phyloP scores from a whole-genome alignment of 2,113 vertebrate species.

The Enhydra lutris region DNA sequence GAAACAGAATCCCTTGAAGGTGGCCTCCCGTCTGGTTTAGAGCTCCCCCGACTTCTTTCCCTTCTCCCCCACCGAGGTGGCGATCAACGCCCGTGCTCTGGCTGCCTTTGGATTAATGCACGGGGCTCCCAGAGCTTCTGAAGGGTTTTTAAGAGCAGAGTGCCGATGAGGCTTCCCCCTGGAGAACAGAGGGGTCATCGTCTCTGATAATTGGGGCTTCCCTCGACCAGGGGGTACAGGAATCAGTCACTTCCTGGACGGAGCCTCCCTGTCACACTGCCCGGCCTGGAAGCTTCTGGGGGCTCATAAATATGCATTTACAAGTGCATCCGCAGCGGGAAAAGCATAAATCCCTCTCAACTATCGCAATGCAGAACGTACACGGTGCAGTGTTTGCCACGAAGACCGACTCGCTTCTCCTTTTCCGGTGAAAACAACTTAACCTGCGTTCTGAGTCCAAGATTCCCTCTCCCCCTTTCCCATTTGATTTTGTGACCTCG shows the following conservation, averaged over 20 bases:
- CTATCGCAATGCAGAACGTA: rapidly evolving
- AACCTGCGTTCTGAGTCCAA: neutral
- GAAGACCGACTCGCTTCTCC: neutral
- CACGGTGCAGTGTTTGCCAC: neutral
- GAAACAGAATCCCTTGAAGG: neutral
- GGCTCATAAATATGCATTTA: neutral
- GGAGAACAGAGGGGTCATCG: neutral
- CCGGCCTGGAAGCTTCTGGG: neutral
- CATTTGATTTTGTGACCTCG: no score
- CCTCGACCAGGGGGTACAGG: neutral
- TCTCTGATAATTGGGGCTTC: neutral
- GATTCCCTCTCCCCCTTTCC: neutral
- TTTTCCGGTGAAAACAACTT: neutral
- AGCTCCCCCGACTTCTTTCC: neutral
- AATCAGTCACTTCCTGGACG: neutral
- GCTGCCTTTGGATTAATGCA: neutral
- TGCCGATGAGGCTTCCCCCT: neutral
- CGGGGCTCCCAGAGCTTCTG: rapidly evolving
- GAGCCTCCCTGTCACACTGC: neutral
- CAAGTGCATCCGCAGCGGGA: neutral
- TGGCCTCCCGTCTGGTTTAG: neutral
- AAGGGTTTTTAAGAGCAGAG: neutral
- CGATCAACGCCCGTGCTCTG: neutral
- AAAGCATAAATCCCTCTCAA: neutral
- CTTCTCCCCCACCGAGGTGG: neutral